A percentile compares a stretch with the other conserved stretches of the same genome.
These are phyloP conservation scores for Disparrhopalites patrizii DNA, from an alignment of 2,888 invertebrate genomes.

Conservation along the genomic window DNA sequence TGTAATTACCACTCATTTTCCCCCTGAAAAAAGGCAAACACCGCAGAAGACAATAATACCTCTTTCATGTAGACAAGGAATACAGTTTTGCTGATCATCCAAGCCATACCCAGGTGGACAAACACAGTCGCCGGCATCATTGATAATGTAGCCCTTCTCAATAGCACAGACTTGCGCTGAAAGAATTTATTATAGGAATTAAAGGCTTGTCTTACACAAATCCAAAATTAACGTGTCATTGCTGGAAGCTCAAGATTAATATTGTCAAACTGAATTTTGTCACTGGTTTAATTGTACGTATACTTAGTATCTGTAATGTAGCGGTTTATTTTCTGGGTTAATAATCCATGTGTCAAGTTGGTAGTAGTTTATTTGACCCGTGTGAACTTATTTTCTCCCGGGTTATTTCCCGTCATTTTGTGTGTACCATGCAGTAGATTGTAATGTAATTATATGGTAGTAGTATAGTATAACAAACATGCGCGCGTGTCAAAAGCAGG, in stretches of 20 bases:
- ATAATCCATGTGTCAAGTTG: too few species aligned
- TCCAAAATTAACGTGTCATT: background rate
- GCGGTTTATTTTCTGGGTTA: background rate
- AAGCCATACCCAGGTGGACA: slow-evolving; percentile 75
- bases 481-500: slow-evolving; percentile 1
- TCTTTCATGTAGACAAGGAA: slow-evolving; percentile 65
- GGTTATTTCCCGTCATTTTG: background rate
- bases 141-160: slow-evolving; percentile 65
- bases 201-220: background rate
- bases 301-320: background rate
- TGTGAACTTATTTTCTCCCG: too few species aligned
- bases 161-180: slow-evolving; percentile 61
- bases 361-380: background rate
- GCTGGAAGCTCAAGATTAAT: background rate
- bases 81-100: slow-evolving; percentile 71
- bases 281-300: background rate
- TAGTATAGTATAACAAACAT: too few species aligned
- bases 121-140: slow-evolving; percentile 64
- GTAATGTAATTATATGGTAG: background rate
- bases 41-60: too few species aligned
- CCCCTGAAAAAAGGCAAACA: background rate
- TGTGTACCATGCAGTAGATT: background rate
- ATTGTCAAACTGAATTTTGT: background rate
- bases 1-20: background rate
- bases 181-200: slow-evolving; percentile 42